A percentile compares a stretch with the other conserved stretches of the same genome.
These are phyloP conservation scores for Leuctra nigra DNA, from an alignment of 2,888 invertebrate genomes.

Conservation along the genomic window DNA sequence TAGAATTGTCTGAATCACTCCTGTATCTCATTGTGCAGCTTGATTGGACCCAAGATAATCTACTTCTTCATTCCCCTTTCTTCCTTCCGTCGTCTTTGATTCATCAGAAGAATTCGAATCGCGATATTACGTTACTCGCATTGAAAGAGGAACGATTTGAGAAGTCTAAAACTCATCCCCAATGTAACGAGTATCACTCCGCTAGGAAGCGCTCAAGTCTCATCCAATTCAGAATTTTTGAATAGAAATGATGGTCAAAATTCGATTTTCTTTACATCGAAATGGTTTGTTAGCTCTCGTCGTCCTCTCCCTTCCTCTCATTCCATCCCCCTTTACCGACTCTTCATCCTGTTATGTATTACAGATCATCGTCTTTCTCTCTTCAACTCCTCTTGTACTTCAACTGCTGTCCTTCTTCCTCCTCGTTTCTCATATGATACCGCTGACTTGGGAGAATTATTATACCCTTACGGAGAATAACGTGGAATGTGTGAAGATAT, in stretches of 20 bases:
- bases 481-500: not conserved
- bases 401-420: not conserved
- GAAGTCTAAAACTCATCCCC: not conserved
- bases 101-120: conserved; percentile 1
- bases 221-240: conserved; percentile 14
- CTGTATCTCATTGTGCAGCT: too few species aligned
- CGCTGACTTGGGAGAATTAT: conserved; percentile 11
- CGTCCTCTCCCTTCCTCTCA: not conserved
- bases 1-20: too few species aligned
- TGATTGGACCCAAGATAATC: too few species aligned
- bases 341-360: conserved; percentile 8
- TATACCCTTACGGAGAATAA: not conserved
- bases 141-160: conserved; percentile 1
- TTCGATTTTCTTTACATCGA: conserved; percentile 10
- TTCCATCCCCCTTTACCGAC: not conserved
- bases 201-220: too few species aligned
- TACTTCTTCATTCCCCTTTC: too few species aligned
- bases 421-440: conserved; percentile 10
- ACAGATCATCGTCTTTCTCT: not conserved
- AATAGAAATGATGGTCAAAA: conserved; percentile 16
- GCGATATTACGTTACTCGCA: not conserved
- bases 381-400: not conserved
- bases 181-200: not conserved
- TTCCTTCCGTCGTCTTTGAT: not conserved
- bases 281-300: conserved; percentile 10